Percentiles rank a stretch among this genome's conserved stretches.
These are phyloP conservation scores for Belgica antarctica DNA, from an alignment of 2,888 invertebrate genomes.

Conservation along the genomic window DNA sequence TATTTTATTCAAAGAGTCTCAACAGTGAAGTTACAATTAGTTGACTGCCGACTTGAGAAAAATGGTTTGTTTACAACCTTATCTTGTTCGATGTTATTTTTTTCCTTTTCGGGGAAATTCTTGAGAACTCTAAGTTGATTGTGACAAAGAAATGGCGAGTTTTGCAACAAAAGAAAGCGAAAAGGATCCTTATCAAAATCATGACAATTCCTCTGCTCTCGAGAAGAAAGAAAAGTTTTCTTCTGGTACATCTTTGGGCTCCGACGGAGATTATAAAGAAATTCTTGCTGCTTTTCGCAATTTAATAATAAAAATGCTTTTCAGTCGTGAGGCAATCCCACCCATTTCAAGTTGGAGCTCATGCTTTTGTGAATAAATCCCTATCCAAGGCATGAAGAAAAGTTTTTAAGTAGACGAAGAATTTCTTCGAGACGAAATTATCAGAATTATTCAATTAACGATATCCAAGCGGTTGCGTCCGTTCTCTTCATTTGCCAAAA, in stretches of 20 bases:
- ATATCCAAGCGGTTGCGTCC: background rate
- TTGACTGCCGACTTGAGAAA: background rate
- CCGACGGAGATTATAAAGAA: background rate
- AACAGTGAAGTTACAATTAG: conserved; percentile 14
- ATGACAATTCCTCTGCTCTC: background rate
- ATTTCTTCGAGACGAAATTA: background rate
- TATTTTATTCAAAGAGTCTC: conserved; percentile 16
- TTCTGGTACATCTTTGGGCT: background rate
- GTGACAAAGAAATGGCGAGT: background rate
- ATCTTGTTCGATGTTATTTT: background rate
- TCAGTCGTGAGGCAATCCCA: background rate
- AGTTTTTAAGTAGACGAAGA: background rate
- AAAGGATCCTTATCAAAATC: background rate
- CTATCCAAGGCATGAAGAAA: too few species aligned
- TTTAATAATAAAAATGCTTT: background rate
- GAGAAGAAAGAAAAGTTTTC: background rate
- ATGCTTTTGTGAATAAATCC: background rate
- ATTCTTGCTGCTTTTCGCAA: background rate
- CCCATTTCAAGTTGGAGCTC: too few species aligned
- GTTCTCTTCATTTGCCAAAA: background rate
- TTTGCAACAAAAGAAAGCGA: background rate
- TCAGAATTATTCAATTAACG: background rate
- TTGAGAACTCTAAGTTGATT: background rate
- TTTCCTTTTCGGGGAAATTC: background rate
- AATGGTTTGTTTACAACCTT: conserved; percentile 7